phyloP scores from a whole-genome alignment of 1,140 invertebrate species.

The Cotesia typhae region DNA sequence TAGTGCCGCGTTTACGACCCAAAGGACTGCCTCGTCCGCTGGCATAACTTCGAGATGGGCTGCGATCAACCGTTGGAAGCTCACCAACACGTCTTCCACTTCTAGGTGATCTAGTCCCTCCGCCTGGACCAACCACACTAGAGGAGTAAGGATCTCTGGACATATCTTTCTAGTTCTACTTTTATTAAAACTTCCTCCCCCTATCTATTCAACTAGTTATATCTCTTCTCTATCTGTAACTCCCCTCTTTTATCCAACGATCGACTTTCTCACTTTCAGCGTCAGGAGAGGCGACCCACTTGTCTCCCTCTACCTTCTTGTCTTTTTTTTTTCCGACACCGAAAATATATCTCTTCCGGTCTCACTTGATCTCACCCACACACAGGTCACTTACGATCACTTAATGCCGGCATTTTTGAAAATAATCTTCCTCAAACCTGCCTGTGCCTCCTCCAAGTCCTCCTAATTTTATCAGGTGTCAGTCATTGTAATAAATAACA shows the following conservation, averaged over 20 bases:
- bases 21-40: slow-evolving; percentile 70
- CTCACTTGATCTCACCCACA: slow-evolving; percentile 18
- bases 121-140: slow-evolving; percentile 65
- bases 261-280: slow-evolving; percentile 33
- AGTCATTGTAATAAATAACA: too few species aligned
- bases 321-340: slow-evolving; percentile 11
- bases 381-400: slow-evolving; percentile 16
- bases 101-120: slow-evolving; percentile 71
- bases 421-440: neutral
- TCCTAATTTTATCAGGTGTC: too few species aligned
- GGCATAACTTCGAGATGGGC: slow-evolving; percentile 78
- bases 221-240: slow-evolving; percentile 26
- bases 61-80: slow-evolving; percentile 85
- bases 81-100: slow-evolving; percentile 72
- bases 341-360: slow-evolving; percentile 28
- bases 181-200: slow-evolving; percentile 19
- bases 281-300: slow-evolving; percentile 27
- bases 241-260: slow-evolving; percentile 27
- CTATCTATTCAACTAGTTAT: slow-evolving; percentile 21
- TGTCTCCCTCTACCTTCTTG: slow-evolving; percentile 12
- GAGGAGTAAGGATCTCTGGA: slow-evolving; percentile 77
- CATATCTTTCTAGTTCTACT: slow-evolving; percentile 59
- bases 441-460: neutral
- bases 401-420: neutral
- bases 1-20: slow-evolving; percentile 67